These are phyloP conservation scores for Atta cephalotes DNA, from an alignment of 1,140 invertebrate species.

Conservation along the genomic window DNA sequence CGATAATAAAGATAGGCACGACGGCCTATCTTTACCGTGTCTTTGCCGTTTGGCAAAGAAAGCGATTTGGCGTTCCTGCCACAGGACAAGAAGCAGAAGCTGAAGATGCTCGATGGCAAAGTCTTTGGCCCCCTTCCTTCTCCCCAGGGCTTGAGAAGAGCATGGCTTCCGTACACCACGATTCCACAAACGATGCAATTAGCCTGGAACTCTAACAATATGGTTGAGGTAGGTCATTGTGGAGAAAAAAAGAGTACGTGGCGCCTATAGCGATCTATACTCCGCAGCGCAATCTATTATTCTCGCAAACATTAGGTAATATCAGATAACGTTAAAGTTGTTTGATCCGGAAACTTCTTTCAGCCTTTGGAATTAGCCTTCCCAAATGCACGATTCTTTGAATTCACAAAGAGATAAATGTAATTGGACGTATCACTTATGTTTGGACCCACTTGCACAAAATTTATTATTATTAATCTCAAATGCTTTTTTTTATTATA, in stretches of 20 bases:
- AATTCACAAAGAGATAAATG: too few relatives aligned
- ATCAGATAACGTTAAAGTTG: constrained; percentile 9
- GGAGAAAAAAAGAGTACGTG: constrained; percentile 36
- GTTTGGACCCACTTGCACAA: too few relatives aligned
- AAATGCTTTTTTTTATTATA: too few relatives aligned
- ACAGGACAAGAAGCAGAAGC: constrained; percentile 6
- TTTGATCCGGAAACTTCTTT: neutral
- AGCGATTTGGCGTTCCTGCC: constrained; percentile 17
- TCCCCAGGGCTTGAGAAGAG: constrained; percentile 1
- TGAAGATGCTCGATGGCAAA: constrained; percentile 44
- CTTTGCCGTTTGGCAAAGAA: constrained; percentile 32
- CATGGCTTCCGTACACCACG: constrained; percentile 41
- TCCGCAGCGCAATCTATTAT: neutral
- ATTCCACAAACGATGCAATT: constrained; percentile 62
- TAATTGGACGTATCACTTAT: too few relatives aligned
- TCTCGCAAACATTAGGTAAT: neutral
- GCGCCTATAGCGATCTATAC: constrained; percentile 45
- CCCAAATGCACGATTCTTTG: too few relatives aligned
- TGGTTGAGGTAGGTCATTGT: constrained; percentile 62
- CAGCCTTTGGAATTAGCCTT: neutral
- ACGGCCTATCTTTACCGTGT: neutral
- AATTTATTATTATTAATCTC: too few relatives aligned
- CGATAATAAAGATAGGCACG: constrained; percentile 54
- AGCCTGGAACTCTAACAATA: constrained; percentile 66
- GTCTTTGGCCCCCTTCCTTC: neutral